Base-by-base conservation (phyloP, 2,113 vertebrate species). In the Ochotona curzoniae region DNA sequence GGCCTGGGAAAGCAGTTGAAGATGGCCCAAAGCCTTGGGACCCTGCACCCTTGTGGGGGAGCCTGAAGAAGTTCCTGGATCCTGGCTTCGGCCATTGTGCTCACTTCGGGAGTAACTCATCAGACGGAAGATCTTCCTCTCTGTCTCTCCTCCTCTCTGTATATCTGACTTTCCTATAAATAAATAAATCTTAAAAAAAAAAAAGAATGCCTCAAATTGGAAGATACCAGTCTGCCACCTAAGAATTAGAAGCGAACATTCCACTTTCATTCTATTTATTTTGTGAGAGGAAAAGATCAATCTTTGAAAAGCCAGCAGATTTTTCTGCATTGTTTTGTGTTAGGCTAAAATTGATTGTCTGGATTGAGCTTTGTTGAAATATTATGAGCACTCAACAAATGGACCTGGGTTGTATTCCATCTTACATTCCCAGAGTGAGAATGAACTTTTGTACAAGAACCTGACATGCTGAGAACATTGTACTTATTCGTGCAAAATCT, bases 291-390 rank as follows among this genome's bases (percentile, higher is more conserved):
- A 82, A 64, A 32, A 47, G n/a, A 95, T 78, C 9, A 3, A 47
- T 32, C 61, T 63, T 81, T 15, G 4, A 38, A 49, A 38, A 92
- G 38, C 6, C 32, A 89, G 26, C 25, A 74, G 12, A 8, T 38
- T 54, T 93, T 88, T 86, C 21, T 87, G 70, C 30, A 90, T 89
- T 84, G 57, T 87, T 73, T 85, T 93, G 10, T 86, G 90, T 78
- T 47, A 38, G n/a, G 3, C 61, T 82, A 25, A 93, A 94, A 95
- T 80, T 90, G 54, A 30, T 87, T 95, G 84, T 95, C 71, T 85
- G 30, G 9, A 30, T 17, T 61, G n/a, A 93, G 44, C 51, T 7
- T 66, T 4, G 20, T 23, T 91, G 84, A 96, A 89, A 93, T 89
- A 95, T 57, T 73, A 85, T 28, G 47, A 79, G 35, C 51, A 82